Conservation (phyloP, 2,888 invertebrate genomes). For the Megastigmus dorsalis region DNA sequence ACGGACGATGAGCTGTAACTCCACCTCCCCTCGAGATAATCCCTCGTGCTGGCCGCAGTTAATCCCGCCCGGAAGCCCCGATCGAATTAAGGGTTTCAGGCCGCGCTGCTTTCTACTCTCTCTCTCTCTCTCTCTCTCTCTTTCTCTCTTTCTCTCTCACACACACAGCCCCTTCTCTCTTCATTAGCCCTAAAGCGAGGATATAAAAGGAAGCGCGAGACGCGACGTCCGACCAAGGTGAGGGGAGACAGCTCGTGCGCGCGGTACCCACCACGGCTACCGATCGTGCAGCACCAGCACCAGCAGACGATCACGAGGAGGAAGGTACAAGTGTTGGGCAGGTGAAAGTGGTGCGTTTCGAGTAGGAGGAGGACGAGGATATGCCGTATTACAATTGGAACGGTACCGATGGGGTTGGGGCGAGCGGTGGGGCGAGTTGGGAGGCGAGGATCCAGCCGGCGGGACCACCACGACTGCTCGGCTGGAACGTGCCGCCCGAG, state of each 20-base stretch:
- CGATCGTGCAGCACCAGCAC: too few relatives aligned
- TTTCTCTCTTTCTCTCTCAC: background rate
- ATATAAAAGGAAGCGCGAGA: slow-evolving; percentile 37
- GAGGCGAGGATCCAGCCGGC: slow-evolving; percentile 69
- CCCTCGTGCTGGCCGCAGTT: slow-evolving; percentile 60
- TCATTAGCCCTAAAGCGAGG: slow-evolving; percentile 3
- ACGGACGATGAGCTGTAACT: slow-evolving; percentile 63
- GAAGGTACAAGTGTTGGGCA: too few relatives aligned
- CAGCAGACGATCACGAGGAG: too few relatives aligned
- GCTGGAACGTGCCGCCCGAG: slow-evolving; percentile 86
- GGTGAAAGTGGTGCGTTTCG: background rate
- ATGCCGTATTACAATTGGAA: slow-evolving; percentile 57
- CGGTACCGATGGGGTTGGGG: too few relatives aligned
- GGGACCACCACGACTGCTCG: slow-evolving; percentile 77
- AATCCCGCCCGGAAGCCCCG: slow-evolving; percentile 60
- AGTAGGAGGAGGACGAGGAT: slow-evolving; percentile 25
- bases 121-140: background rate
- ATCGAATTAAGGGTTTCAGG: slow-evolving; percentile 57
- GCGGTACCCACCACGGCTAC: too few relatives aligned
- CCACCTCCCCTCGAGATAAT: slow-evolving; percentile 71
- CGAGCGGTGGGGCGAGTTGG: slow-evolving; percentile 59
- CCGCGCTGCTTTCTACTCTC: background rate
- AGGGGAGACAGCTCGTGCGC: background rate
- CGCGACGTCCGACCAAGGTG: background rate
- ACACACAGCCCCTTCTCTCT: background rate